Percentiles rank a stretch among this genome's conserved stretches.
phyloP scores from a whole-genome alignment of 2,888 invertebrate species.

The Temnothorax ravouxi region DNA sequence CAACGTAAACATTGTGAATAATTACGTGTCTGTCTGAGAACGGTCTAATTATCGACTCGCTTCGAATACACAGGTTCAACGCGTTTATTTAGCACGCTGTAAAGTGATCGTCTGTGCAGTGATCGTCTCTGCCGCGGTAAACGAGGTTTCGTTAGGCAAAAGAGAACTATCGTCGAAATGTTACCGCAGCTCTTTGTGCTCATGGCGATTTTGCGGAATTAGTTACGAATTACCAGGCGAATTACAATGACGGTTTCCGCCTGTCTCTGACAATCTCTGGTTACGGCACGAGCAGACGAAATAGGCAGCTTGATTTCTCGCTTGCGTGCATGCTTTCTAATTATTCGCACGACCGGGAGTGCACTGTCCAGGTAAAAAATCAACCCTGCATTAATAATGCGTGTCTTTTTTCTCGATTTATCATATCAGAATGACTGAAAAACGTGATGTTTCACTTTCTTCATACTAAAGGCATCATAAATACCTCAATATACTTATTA shows the following conservation, averaged over 20 bases:
- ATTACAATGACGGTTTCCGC: slow-evolving; percentile 73
- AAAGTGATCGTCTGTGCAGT: slow-evolving; percentile 14
- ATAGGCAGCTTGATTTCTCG: slow-evolving; percentile 44
- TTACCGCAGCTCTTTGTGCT: slow-evolving; percentile 32
- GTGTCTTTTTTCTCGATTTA: neutral
- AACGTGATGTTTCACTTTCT: neutral
- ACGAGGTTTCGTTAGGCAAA: slow-evolving; percentile 33
- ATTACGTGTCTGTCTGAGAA: slow-evolving; percentile 27
- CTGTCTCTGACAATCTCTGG: slow-evolving; percentile 64
- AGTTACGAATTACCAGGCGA: slow-evolving; percentile 74
- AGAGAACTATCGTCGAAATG: slow-evolving; percentile 17
- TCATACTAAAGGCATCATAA: neutral
- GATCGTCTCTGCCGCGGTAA: slow-evolving; percentile 30
- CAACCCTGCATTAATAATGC: neutral
- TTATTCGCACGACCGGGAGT: neutral
- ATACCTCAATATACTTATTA: neutral
- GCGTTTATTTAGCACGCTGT: slow-evolving; percentile 41
- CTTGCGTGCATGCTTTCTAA: slow-evolving; percentile 28
- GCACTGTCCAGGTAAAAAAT: neutral
- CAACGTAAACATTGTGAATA: slow-evolving; percentile 16
- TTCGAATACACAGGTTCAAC: slow-evolving; percentile 3
- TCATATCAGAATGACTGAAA: neutral
- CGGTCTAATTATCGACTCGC: slow-evolving; percentile 23
- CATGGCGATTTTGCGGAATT: slow-evolving; percentile 68
- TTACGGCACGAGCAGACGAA: slow-evolving; percentile 35